Evolutionary conservation across 2,888 invertebrate species (phyloP).

Genomic region (Acanthococcus lagerstroemiae): DNA sequence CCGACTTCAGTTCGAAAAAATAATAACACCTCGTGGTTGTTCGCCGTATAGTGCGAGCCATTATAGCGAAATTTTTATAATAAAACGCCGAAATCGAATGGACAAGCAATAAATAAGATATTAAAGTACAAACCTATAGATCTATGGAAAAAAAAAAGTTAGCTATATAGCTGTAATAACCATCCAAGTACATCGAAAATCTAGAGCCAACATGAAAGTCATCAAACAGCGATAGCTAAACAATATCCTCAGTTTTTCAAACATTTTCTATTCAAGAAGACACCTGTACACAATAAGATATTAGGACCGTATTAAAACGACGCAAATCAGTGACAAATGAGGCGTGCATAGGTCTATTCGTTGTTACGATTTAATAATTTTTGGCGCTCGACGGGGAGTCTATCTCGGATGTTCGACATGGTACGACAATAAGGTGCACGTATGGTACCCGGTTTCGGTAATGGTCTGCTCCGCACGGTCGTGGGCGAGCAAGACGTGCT

Average conservation of each 20-base stretch:
- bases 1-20: too few relatives aligned
- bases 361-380: conserved; percentile 27
- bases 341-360: conserved; percentile 17
- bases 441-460: too few relatives aligned
- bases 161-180: neutral
- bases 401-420: conserved; percentile 16
- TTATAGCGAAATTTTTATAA: too few relatives aligned
- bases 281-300: conserved; percentile 26
- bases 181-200: neutral
- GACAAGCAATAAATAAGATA: conserved; percentile 22
- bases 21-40: too few relatives aligned
- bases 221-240: conserved; percentile 14
- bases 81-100: conserved; percentile 19
- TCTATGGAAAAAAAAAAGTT: neutral
- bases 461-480: too few relatives aligned
- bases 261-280: conserved; percentile 14
- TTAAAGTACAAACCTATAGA: conserved; percentile 4
- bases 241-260: neutral
- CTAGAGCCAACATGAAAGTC: conserved; percentile 1
- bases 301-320: conserved; percentile 17
- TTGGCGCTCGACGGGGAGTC: conserved; percentile 26
- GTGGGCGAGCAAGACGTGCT: too few relatives aligned
- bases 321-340: conserved; percentile 29
- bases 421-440: conserved; percentile 5
- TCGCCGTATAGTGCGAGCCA: too few relatives aligned